Evolutionary conservation across 2,113 vertebrate species (phyloP), one percentile per base, ranked within the genome.

Genomic region (Crotalus tigris): DNA sequence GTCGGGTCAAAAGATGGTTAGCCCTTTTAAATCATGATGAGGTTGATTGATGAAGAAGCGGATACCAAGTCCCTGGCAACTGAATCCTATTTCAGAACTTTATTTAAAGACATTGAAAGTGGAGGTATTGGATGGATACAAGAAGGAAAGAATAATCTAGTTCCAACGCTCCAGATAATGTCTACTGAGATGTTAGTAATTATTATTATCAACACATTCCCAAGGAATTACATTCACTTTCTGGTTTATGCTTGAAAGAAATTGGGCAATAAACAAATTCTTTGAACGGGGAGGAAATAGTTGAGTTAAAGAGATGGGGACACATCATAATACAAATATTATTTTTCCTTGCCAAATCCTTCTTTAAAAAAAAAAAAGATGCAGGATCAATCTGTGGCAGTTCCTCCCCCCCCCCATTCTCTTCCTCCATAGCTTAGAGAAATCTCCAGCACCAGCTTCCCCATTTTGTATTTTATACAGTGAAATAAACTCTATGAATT

Each of bases 401-500:
- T 89, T 93, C 93, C 85, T 81, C 3, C 8, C 8, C 17, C 6
- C 69, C 94, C 7, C 39, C 39, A 39, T 39, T 8, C 53, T 19
- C 0, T 9, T 90, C 91, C 94, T 88, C 59, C 91, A 54, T 61
- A 54, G 93, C 89, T 92, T 46, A 91, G 92, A 95, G 61, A 92
- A 90, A 88, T 64, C 89, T 90, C 69, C 58, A 89, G 11, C 90
- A 91, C 88, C 91, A 95, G 89, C 92, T 91, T 92, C 17, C 17
- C 85, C 91, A 92, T 93, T 96, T 96, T 92, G 95, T 92, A 95
- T 81, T 90, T 94, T 93, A n/a, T 91, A 53, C 90, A 93, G 95
- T 95, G 95, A 97, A 95, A 95, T 81, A 95, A 97, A 97, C 94
- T 94, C 93, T 23, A 91, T 59, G 39, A 94, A 95, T 96, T 93